A percentile compares a stretch with the other conserved stretches of the same genome.
phyloP scores from a whole-genome alignment of 2,113 vertebrate species.

The Alligator mississippiensis region DNA sequence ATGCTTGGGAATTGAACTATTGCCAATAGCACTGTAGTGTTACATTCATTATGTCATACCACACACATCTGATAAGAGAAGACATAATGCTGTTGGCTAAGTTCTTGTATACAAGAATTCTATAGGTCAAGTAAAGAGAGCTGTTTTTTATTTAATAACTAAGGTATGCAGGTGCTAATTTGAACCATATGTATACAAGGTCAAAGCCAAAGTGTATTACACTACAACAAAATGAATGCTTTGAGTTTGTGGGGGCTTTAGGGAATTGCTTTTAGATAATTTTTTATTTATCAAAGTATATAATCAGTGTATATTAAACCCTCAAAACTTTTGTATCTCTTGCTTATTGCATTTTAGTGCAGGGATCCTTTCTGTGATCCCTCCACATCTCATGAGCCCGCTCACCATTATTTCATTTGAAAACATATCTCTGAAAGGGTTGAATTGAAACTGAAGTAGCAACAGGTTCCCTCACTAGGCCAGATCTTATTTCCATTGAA shows the following conservation, averaged over 20 bases:
- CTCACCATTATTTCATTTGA: background rate
- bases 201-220: slow-evolving; percentile 42
- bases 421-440: slow-evolving; percentile 12
- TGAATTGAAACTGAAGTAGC: background rate
- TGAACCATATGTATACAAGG: slow-evolving; percentile 69
- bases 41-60: slow-evolving; percentile 71
- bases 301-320: slow-evolving; percentile 26
- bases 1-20: slow-evolving; percentile 67
- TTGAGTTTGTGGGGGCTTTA: slow-evolving; percentile 23
- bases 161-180: slow-evolving; percentile 83
- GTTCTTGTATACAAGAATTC: slow-evolving; percentile 68
- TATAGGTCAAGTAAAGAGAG: slow-evolving; percentile 61
- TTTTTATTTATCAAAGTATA: slow-evolving; percentile 37
- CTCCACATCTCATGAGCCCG: background rate
- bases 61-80: slow-evolving; percentile 77
- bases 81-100: slow-evolving; percentile 61
- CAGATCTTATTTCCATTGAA: fast-evolving
- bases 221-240: slow-evolving; percentile 3
- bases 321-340: background rate
- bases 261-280: slow-evolving; percentile 27
- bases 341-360: background rate
- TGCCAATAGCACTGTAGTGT: slow-evolving; percentile 59
- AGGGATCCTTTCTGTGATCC: background rate
- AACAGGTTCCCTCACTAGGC: background rate
- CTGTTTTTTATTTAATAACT: slow-evolving; percentile 78